Evolutionary conservation across 1,140 invertebrate species (phyloP).

Genomic region (Nomia melanderi): DNA sequence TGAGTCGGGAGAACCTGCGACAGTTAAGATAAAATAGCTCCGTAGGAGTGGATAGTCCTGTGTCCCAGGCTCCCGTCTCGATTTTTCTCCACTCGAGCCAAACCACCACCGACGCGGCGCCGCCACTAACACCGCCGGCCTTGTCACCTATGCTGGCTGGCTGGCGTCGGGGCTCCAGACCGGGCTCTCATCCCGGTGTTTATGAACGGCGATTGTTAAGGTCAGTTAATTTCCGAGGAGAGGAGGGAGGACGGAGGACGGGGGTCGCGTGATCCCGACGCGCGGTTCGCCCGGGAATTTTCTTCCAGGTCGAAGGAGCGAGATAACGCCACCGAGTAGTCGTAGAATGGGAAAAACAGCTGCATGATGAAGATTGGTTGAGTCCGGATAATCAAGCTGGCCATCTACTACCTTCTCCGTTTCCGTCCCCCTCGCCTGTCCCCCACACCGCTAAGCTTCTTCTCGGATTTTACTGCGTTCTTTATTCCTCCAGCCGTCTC

Average conservation of each 20-base stretch:
- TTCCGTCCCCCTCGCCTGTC: neutral
- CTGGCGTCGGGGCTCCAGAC: too few species aligned
- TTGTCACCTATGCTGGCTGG: neutral
- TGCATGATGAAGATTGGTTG: conserved; percentile 65
- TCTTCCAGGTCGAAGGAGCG: conserved; percentile 50
- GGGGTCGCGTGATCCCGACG: neutral
- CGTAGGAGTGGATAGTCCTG: conserved; percentile 60
- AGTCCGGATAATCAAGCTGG: conserved; percentile 56
- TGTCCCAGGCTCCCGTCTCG: conserved; percentile 50
- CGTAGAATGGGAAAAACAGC: conserved; percentile 63
- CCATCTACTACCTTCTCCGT: conserved; percentile 16
- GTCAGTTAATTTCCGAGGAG: conserved; percentile 54
- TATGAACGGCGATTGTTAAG: conserved; percentile 58
- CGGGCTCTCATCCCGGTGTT: conserved; percentile 37
- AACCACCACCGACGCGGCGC: neutral
- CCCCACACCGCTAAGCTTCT: neutral
- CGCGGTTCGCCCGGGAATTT: conserved; percentile 35
- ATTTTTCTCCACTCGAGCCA: conserved; percentile 53
- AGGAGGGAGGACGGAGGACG: neutral
- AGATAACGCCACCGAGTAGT: conserved; percentile 43
- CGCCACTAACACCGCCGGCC: too few species aligned
- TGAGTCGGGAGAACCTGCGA: conserved; percentile 66
- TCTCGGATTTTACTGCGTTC: neutral
- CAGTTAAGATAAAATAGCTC: conserved; percentile 70
- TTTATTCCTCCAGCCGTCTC: too few species aligned